These are phyloP conservation scores for Crenichthys baileyi DNA, from an alignment of 2,797 vertebrate species.

Conservation along the genomic window DNA sequence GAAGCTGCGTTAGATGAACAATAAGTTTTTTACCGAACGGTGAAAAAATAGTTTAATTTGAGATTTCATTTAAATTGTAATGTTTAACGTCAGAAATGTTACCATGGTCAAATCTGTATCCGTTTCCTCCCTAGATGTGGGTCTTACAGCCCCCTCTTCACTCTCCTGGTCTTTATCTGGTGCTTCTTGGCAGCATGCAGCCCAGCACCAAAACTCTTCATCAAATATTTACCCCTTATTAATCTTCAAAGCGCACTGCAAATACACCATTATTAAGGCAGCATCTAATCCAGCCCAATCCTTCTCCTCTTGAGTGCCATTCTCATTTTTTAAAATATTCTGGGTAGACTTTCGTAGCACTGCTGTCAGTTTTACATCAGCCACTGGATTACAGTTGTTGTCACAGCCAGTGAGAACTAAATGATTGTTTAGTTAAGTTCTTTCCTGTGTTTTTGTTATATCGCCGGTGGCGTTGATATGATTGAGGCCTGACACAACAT, in stretches of 20 bases:
- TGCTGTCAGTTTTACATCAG: conserved; percentile 73
- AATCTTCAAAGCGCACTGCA: conserved; percentile 65
- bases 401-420: conserved; percentile 37
- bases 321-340: conserved; percentile 33
- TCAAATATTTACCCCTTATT: conserved; percentile 77
- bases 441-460: conserved; percentile 32
- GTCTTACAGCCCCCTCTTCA: conserved; percentile 16
- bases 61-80: background rate
- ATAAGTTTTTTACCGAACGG: background rate
- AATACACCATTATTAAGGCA: conserved; percentile 61
- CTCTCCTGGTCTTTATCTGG: conserved; percentile 70
- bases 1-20: too few species aligned
- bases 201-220: conserved; percentile 66
- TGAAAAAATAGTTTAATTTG: background rate
- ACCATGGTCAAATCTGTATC: background rate
- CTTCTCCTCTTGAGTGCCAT: conserved; percentile 56
- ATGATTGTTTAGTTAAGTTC: conserved; percentile 70
- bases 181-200: conserved; percentile 55
- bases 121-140: background rate
- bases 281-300: conserved; percentile 69
- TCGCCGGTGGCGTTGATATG: conserved; percentile 57
- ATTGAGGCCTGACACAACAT: conserved; percentile 57
- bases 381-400: conserved; percentile 54
- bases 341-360: conserved; percentile 49
- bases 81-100: background rate